Evolutionary conservation across 2,888 invertebrate species (phyloP), one percentile per base, ranked within the genome.

Genomic region (Drosophila rellima): DNA sequence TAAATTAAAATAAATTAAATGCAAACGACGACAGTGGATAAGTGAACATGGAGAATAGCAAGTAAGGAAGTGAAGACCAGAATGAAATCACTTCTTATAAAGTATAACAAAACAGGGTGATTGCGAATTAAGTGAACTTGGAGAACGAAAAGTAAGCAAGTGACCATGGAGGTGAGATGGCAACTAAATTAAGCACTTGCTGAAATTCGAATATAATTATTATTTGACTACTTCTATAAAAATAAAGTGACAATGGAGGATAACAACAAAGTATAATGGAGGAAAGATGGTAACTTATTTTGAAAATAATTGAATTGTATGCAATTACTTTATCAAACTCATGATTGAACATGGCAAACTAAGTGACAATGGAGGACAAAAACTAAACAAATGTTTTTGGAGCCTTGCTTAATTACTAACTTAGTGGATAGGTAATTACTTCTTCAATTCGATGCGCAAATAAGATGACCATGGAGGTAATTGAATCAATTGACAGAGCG

Each of bases 401-500:
- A 7, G 7, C 7, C 23, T 26, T 26, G 26, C n/a, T n/a, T n/a
- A 7, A 17, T 10, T 20, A 11, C 5, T 11, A 18, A 13, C n/a
- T 23, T 2, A 20, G 13, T n/a, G 13, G 20, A 42, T 13, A 15
- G 10, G 31, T n/a, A 55, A 42, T 55, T 42, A 33, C 20, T 33
- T 11, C 13, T n/a, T 3, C 29, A 40, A 54, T 54, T 55, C 18
- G 52, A 23, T 18, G 6, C 26, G 33, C 40, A 31, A 42, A 42
- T 42, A 17, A 56, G 52, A 17, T 73, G 64, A 33, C 37, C 40
- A 71, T 64, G 54, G 18, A 45, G 29, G 63, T 50, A 44, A 44
- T 59, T 39, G 37, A 59, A 60, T 44, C 44, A 64, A 64, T 31
- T 65, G 45, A 61, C 45, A 52, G 52, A 65, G 37, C 51, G 42